Evolutionary conservation across 1,140 invertebrate species (phyloP), one percentile per base, ranked within the genome.

Genomic region (Luehdorfia chinensis): DNA sequence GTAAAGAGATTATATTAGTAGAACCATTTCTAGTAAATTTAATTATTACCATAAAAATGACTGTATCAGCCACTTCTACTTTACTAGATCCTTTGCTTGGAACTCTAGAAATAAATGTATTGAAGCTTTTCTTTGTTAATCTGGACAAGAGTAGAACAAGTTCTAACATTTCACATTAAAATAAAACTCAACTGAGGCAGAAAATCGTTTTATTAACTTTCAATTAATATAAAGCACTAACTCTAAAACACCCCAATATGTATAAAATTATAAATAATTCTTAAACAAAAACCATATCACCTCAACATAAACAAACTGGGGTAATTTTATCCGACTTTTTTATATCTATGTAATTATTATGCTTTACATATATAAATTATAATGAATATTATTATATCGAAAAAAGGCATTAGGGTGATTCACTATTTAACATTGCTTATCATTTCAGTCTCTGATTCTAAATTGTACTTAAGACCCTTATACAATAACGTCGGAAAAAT

Each of bases 191-290:
- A 12, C 2, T 27, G 18, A 50, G 33, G 30, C 50, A 39, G 41
- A 48, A 48, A 47, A 54, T 50, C 8, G 9, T 36, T 37, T 37
- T 37, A 37, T 47, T 39, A 32, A 54, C 54, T 59, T 19, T 30
- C 28, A 47, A 54, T 37, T 43, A 43, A 59, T 50, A 14, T 47
- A 54, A n/a, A 59, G 44, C 47, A 50, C 30, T 37, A 45, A 55
- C 47, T 44, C 31, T 50, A 58, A 36, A 59, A 47, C 31, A 47
- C 16, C 31, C 23, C 31, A 15, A 37, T 51, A 14, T 43, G 9
- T 36, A 43, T 43, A 48, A 44, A 47, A 53, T 41, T 41, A 46
- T 47, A 48, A 54, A 48, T 53, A 36, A 47, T 39, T 18, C 31
- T 44, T 37, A 36, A 44, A 36, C 36, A 30, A 50, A 44, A 50